Percentiles rank a stretch among this genome's conserved stretches.
phyloP scores from a whole-genome alignment of 2,888 invertebrate genomes.

The Argyra leucocephala region DNA sequence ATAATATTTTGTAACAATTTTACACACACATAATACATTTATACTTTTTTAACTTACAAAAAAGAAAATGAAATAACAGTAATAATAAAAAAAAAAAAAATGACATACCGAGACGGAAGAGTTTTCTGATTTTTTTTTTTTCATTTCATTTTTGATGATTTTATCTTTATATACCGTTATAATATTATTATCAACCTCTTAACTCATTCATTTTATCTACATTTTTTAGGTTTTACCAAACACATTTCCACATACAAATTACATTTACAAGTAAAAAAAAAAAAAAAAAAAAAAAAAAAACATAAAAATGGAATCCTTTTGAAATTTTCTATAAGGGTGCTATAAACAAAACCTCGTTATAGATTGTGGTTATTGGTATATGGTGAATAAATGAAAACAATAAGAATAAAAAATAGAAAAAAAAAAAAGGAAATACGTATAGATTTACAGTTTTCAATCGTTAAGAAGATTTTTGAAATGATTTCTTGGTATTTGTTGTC shows the following conservation, averaged over 20 bases:
- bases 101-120: background rate
- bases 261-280: no score
- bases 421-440: no score
- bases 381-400: background rate
- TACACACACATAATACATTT: no score
- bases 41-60: background rate
- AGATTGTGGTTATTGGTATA: background rate
- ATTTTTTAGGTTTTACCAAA: no score
- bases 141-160: background rate
- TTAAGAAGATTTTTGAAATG: no score
- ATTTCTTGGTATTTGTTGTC: no score
- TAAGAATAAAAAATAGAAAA: no score
- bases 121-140: background rate
- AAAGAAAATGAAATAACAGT: background rate
- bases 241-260: no score
- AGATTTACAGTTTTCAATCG: no score
- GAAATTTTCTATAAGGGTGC: background rate
- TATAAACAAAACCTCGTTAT: conserved; percentile 1
- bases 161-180: background rate
- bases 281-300: no score
- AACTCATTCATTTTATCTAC: background rate
- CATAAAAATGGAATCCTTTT: background rate
- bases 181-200: background rate
- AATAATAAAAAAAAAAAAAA: background rate
- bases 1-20: no score